A percentile compares a stretch with the other conserved stretches of the same genome.
Conservation (phyloP, 2,797 vertebrate genomes). For the Acipenser ruthenus region DNA sequence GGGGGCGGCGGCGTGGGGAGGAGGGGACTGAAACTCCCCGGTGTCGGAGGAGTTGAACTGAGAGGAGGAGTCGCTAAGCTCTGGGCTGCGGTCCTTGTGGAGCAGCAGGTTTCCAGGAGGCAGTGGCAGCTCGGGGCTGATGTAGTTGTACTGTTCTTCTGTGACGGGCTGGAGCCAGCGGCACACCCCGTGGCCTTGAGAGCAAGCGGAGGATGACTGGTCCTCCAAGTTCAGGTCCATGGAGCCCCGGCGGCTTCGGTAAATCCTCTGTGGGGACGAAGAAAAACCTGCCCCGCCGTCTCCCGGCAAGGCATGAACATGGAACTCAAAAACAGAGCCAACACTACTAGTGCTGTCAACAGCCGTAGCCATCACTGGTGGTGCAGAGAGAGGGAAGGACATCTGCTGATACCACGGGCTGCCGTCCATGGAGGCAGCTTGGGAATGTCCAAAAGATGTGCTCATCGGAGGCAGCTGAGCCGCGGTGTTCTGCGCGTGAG, state of each 20-base stretch:
- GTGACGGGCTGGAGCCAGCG: slow-evolving; percentile 86
- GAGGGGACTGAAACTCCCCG: slow-evolving; percentile 85
- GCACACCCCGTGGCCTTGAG: slow-evolving; percentile 52
- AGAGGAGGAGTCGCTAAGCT: slow-evolving; percentile 81
- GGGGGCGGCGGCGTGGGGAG: slow-evolving; percentile 61
- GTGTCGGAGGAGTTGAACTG: slow-evolving; percentile 83
- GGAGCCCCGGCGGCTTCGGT: slow-evolving; percentile 71
- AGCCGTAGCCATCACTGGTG: slow-evolving; percentile 66
- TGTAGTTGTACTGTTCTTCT: slow-evolving; percentile 74
- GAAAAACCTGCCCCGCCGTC: slow-evolving; percentile 47
- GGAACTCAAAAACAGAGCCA: slow-evolving; percentile 83
- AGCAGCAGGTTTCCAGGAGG: slow-evolving; percentile 71
- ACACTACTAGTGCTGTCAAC: slow-evolving; percentile 43
- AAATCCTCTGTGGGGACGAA: slow-evolving; percentile 57
- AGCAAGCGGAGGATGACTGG: slow-evolving; percentile 32
- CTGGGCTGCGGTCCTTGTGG: slow-evolving; percentile 79
- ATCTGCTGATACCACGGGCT: slow-evolving; percentile 58
- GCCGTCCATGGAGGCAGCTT: slow-evolving; percentile 46
- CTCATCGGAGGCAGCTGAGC: slow-evolving; percentile 62
- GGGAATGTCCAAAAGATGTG: slow-evolving; percentile 41
- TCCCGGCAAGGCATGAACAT: slow-evolving; percentile 62
- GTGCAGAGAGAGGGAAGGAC: slow-evolving; percentile 79
- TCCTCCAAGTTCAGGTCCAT: slow-evolving; percentile 83
- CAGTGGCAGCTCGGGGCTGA: slow-evolving; percentile 67
- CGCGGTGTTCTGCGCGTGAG: slow-evolving; percentile 64